Percentiles rank a stretch among this genome's conserved stretches.
Evolutionary conservation across 2,888 invertebrate species (phyloP).

Genomic region (Melanostoma scalare): DNA sequence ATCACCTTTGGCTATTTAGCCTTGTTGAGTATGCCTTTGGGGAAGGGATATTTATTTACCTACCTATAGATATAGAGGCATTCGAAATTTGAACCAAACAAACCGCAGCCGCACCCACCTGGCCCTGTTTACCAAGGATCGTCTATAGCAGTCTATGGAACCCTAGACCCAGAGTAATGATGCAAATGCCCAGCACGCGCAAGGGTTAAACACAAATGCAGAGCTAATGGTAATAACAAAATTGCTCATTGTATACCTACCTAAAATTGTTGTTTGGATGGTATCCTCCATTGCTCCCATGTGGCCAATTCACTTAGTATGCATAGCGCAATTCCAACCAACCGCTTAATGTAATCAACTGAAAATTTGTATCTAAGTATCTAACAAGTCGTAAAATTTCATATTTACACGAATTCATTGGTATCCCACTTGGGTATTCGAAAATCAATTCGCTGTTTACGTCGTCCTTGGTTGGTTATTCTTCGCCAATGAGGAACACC

Average conservation of each 20-base stretch:
- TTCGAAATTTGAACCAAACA: not conserved
- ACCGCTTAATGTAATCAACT: constrained; percentile 71
- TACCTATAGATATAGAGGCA: constrained; percentile 25
- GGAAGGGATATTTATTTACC: constrained; percentile 19
- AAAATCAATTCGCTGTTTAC: constrained; percentile 61
- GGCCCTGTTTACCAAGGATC: not conserved
- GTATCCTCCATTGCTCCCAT: constrained; percentile 55
- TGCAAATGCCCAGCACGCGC: constrained; percentile 57
- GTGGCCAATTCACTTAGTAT: constrained; percentile 71
- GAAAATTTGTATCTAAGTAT: constrained; percentile 73
- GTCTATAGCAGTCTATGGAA: not conserved
- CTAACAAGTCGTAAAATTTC: constrained; percentile 73
- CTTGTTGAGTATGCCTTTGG: constrained; percentile 32
- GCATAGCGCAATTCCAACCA: constrained; percentile 62
- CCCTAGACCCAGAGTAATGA: constrained; percentile 31
- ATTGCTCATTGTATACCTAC: constrained; percentile 49
- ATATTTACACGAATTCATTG: constrained; percentile 70
- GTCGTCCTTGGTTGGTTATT: constrained; percentile 10
- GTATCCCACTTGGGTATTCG: constrained; percentile 54
- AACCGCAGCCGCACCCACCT: not conserved
- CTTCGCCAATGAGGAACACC: constrained; percentile 49
- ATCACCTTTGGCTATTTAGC: constrained; percentile 26
- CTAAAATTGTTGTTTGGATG: constrained; percentile 15
- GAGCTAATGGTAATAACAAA: constrained; percentile 62
- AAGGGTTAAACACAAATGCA: constrained; percentile 62